These are phyloP conservation scores for Scortum barcoo DNA, from an alignment of 2,113 vertebrate species.

Conservation along the genomic window DNA sequence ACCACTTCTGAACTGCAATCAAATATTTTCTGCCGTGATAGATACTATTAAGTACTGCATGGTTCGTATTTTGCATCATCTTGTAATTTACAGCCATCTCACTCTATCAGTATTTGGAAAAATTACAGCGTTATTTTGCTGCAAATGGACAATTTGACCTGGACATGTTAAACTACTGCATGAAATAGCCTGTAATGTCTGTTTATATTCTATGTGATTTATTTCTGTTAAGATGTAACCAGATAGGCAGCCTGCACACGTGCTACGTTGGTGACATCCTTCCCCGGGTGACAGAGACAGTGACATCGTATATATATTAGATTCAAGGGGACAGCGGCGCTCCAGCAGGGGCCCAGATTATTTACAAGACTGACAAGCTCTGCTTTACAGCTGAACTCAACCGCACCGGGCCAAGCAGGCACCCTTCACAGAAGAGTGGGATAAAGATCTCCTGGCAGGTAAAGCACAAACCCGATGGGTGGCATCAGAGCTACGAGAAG, in stretches of 20 bases:
- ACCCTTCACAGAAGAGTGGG: not conserved
- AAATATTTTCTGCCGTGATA: not conserved
- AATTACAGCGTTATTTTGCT: not conserved
- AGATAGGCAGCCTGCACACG: not conserved
- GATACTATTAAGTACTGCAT: not conserved
- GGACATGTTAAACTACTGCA: not conserved
- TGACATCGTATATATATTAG: not conserved
- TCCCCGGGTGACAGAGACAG: not conserved
- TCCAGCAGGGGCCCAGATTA: not conserved
- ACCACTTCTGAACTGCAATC: not conserved
- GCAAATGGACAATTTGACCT: not conserved
- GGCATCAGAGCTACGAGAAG: not conserved
- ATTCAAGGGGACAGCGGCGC: not conserved
- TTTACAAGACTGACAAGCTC: not conserved
- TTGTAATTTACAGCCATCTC: not conserved
- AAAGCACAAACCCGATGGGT: not conserved
- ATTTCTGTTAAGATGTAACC: not conserved
- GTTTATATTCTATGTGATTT: not conserved
- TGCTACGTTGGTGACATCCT: not conserved
- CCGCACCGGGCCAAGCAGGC: not conserved
- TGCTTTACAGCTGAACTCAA: not conserved
- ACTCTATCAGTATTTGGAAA: not conserved
- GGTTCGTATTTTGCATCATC: not conserved
- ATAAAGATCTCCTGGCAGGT: not conserved
- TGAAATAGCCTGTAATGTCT: not conserved